These are phyloP conservation scores for Polypedilum vanderplanki DNA, from an alignment of 1,140 invertebrate species.

Conservation along the genomic window DNA sequence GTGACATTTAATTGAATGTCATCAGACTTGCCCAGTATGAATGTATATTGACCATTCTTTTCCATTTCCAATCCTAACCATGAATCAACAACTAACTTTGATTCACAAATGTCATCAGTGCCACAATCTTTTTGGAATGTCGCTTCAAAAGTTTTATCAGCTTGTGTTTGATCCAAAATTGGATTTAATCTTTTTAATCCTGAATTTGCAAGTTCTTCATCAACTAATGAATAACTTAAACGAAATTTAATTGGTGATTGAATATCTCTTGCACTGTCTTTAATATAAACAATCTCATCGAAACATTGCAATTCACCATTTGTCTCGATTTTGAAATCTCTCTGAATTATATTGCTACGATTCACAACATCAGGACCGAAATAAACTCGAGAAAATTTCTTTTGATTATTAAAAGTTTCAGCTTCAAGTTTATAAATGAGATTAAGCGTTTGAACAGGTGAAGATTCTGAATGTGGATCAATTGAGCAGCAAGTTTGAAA, in stretches of 20 bases:
- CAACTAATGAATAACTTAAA: conserved; percentile 73
- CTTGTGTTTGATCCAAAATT: conserved; percentile 81
- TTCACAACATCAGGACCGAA: conserved; percentile 52
- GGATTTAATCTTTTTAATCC: conserved; percentile 70
- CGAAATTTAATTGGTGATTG: conserved; percentile 78
- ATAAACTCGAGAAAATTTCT: conserved; percentile 75
- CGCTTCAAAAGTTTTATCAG: conserved; percentile 71
- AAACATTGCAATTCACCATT: conserved; percentile 55
- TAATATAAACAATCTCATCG: conserved; percentile 69
- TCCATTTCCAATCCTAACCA: conserved; percentile 51
- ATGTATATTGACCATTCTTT: conserved; percentile 46
- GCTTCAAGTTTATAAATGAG: conserved; percentile 75
- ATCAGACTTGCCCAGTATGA: conserved; percentile 66
- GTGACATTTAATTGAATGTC: conserved; percentile 70
- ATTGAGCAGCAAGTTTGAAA: conserved; percentile 81
- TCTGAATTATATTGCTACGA: conserved; percentile 52
- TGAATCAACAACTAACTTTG: conserved; percentile 67
- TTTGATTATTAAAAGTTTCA: conserved; percentile 66
- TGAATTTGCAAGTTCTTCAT: conserved; percentile 55
- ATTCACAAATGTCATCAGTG: conserved; percentile 80
- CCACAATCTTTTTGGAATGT: conserved; percentile 92
- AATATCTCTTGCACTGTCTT: conserved; percentile 76
- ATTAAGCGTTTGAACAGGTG: conserved; percentile 47
- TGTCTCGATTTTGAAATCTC: conserved; percentile 50
- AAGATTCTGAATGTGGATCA: conserved; percentile 53